Conservation (phyloP, 2,113 vertebrate genomes). For the Pithys albifrons region DNA sequence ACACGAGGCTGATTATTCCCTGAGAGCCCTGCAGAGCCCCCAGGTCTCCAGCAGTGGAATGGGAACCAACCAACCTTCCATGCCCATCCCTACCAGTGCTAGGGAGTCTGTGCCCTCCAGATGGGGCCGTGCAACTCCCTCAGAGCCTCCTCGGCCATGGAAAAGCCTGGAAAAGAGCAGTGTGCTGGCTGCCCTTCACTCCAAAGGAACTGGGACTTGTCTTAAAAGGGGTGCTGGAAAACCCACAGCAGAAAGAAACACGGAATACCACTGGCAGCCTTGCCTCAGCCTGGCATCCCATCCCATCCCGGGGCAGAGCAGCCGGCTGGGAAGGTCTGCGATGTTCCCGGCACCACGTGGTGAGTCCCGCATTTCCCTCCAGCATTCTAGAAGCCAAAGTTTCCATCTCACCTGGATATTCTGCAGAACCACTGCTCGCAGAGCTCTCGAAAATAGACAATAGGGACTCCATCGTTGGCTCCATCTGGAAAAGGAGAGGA, state of each 20-base stretch:
- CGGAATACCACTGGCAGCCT: background rate
- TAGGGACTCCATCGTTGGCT: accelerated
- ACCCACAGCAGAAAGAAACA: background rate
- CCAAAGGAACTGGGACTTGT: background rate
- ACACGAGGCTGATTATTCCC: background rate
- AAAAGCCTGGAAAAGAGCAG: background rate
- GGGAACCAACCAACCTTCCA: background rate
- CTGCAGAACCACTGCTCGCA: background rate
- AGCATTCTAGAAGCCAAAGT: accelerated
- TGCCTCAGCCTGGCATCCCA: background rate
- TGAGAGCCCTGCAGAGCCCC: background rate
- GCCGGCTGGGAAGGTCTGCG: accelerated
- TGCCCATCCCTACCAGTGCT: background rate
- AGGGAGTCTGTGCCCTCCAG: background rate
- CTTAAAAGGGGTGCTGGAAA: background rate
- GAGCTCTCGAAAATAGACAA: background rate
- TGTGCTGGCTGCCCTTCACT: background rate
- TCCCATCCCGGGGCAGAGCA: background rate
- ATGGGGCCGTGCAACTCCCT: background rate
- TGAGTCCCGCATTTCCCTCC: background rate
- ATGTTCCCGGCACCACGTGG: accelerated
- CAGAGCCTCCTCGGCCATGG: accelerated
- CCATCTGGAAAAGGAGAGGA: background rate
- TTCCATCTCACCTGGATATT: background rate
- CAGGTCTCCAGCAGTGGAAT: background rate